Evolutionary conservation across 2,888 invertebrate species (phyloP), one percentile per base, ranked within the genome.

Genomic region (Acanthosepion pharaonis): DNA sequence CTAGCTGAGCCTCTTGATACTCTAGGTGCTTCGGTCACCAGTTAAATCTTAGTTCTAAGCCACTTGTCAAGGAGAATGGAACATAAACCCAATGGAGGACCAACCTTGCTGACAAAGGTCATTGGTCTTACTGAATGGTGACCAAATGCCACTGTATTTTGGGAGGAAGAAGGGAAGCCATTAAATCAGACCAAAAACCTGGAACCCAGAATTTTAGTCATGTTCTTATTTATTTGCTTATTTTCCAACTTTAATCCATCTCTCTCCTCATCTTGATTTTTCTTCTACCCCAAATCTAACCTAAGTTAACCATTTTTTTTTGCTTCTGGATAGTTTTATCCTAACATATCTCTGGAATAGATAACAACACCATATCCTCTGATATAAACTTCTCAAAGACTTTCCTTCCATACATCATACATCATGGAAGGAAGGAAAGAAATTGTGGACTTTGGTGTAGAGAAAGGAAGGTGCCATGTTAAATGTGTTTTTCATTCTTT

Each of bases 21-120:
- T 15, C n/a, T n/a, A 78, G 78, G n/a, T 78, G 78, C 78, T 78
- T 78, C n/a, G 78, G n/a, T n/a, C 78, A 78, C 78, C 78, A 78
- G 78, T 78, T 78, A 78, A 78, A 78, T 78, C 78, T 78, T n/a
- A 78, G 78, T 78, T 78, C 78, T n/a, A 78, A 78, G 78, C 78
- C 78, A 78, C n/a, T 78, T 78, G 78, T 78, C 78, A 78, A 78
- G 15, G n/a, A 11, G n/a, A 78, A 78, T 18, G n/a, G n/a, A n/a
- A n/a, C 78, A 78, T 78, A 78, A 78, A 78, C 78, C 18, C n/a
- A 78, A n/a, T 78, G 78, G 78, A n/a, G 9, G n/a, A 78, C n/a
- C n/a, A 33, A 78, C 78, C 78, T 78, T 33, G n/a, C n/a, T 78
- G 78, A 78, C 78, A 78, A 78, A 78, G 78, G 78, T 78, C n/a